phyloP scores from a whole-genome alignment of 2,888 invertebrate genomes.

The Drosophila rubida region DNA sequence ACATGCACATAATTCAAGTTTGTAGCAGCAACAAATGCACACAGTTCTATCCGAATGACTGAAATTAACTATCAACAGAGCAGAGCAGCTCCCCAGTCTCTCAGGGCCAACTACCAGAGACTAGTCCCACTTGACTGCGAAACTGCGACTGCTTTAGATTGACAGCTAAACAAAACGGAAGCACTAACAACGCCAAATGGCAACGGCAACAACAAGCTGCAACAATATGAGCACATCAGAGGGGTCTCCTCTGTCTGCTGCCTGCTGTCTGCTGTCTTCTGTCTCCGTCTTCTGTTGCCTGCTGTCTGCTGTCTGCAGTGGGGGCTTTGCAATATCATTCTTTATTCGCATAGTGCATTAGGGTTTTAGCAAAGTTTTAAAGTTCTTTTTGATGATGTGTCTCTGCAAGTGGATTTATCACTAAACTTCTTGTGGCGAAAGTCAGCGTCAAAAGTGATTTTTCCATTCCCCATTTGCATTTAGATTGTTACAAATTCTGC shows the following conservation, averaged over 20 bases:
- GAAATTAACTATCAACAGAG: conserved; percentile 71
- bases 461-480: conserved; percentile 46
- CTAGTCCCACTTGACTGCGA: conserved; percentile 42
- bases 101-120: conserved; percentile 12
- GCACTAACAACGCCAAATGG: conserved; percentile 12
- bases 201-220: conserved; percentile 1
- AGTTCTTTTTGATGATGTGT: conserved; percentile 67
- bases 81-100: not conserved
- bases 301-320: conserved; percentile 22
- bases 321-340: conserved; percentile 55
- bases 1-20: conserved; percentile 79
- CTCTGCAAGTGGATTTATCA: conserved; percentile 68
- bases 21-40: conserved; percentile 69
- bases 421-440: conserved; percentile 57
- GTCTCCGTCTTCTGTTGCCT: conserved; percentile 16
- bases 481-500: conserved; percentile 31
- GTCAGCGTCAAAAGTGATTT: conserved; percentile 63
- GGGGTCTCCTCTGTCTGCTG: conserved; percentile 39
- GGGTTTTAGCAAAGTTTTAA: conserved; percentile 56
- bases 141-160: conserved; percentile 40
- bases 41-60: conserved; percentile 67
- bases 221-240: conserved; percentile 18
- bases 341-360: conserved; percentile 54
- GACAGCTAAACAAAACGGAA: conserved; percentile 46
- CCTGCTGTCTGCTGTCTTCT: conserved; percentile 3